Conservation (phyloP, 1,140 invertebrate species). For the Macrobrachium nipponense region DNA sequence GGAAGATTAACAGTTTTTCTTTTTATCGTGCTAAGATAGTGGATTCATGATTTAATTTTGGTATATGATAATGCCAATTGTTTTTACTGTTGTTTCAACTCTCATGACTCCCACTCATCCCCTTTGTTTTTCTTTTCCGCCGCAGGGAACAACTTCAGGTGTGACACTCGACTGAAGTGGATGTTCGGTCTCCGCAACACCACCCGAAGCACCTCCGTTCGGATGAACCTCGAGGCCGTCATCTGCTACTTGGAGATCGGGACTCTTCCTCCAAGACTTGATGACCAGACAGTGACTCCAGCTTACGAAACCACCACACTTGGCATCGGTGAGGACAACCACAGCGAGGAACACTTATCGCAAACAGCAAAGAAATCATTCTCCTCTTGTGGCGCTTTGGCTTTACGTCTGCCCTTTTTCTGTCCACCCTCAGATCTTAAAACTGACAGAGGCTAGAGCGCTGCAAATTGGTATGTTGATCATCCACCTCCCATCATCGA, state of each 20-base stretch:
- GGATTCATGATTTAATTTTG: too few species aligned
- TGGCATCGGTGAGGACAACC: constrained; percentile 52
- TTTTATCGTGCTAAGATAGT: too few species aligned
- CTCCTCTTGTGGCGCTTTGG: too few species aligned
- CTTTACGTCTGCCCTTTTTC: too few species aligned
- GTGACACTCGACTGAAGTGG: constrained; percentile 83
- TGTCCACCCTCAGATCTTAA: too few species aligned
- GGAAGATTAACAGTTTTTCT: too few species aligned
- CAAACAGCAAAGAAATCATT: neutral
- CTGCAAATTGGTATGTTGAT: too few species aligned
- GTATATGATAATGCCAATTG: too few species aligned
- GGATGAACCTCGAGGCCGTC: constrained; percentile 76
- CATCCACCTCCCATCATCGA: too few species aligned
- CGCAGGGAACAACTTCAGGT: constrained; percentile 82
- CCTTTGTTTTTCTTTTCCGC: neutral
- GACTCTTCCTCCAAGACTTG: constrained; percentile 59
- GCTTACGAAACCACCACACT: constrained; percentile 62
- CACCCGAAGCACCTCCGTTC: constrained; percentile 77
- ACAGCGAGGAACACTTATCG: neutral
- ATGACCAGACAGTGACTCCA: constrained; percentile 50
- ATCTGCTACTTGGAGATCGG: constrained; percentile 74
- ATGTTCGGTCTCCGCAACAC: constrained; percentile 80
- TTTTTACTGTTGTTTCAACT: too few species aligned
- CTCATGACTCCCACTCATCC: too few species aligned
- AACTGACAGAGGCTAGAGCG: too few species aligned